A percentile compares a stretch with the other conserved stretches of the same genome.
These are phyloP conservation scores for Uloborus plumipes DNA, from an alignment of 2,888 invertebrate species.

Conservation along the genomic window DNA sequence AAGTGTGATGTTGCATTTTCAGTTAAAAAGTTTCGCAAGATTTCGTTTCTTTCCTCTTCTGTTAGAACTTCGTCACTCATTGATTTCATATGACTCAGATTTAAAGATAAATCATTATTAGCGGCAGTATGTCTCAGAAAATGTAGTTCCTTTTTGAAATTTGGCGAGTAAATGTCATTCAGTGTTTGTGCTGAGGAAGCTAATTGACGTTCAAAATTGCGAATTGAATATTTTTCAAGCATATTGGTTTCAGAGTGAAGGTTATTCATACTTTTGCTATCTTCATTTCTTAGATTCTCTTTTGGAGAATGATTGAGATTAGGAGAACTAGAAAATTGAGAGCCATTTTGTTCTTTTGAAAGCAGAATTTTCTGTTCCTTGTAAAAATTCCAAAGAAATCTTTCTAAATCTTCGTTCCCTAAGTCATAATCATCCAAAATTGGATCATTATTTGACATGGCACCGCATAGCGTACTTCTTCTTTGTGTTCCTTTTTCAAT, in stretches of 20 bases:
- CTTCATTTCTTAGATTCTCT: background rate
- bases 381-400: slow-evolving; percentile 6
- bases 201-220: too few species aligned
- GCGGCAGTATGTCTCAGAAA: too few species aligned
- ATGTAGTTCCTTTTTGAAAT: too few species aligned
- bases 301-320: slow-evolving; percentile 16
- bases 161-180: too few species aligned
- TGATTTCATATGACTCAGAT: slow-evolving; percentile 14
- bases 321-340: slow-evolving; percentile 32
- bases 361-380: slow-evolving; percentile 11
- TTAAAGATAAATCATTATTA: background rate
- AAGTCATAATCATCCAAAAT: too few species aligned
- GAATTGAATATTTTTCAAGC: too few species aligned
- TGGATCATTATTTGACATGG: background rate
- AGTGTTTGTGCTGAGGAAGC: too few species aligned
- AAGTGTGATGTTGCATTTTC: slow-evolving; percentile 19
- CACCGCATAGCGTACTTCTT: slow-evolving; percentile 18
- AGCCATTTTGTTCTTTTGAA: slow-evolving; percentile 1
- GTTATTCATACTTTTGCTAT: slow-evolving; percentile 13
- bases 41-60: background rate
- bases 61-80: background rate
- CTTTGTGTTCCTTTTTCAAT: background rate
- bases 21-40: background rate
- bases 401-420: slow-evolving; percentile 6
- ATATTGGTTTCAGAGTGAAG: background rate